phyloP scores from a whole-genome alignment of 1,140 invertebrate species.

The Papilio polytes region DNA sequence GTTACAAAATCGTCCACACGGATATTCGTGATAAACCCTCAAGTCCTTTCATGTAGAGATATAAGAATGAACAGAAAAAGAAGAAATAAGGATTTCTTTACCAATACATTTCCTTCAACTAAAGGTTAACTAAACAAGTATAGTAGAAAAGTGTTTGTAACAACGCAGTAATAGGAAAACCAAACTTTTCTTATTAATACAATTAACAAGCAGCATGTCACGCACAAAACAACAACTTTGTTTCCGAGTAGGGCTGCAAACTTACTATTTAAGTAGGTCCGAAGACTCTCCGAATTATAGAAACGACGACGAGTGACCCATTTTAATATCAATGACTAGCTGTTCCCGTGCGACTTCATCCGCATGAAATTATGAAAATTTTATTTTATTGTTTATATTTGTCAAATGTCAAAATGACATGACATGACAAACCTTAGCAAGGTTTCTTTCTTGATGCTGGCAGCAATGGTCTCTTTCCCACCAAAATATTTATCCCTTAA shows the following conservation, averaged over 20 bases:
- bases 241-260: background rate
- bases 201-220: background rate
- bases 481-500: no score
- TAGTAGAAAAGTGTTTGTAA: background rate
- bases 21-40: background rate
- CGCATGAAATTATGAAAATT: no score
- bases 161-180: background rate
- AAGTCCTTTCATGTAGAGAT: no score
- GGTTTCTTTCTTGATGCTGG: no score
- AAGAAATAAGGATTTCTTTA: background rate
- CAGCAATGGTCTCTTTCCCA: no score
- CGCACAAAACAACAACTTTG: conserved; percentile 24
- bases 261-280: background rate
- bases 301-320: background rate
- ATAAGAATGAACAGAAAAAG: no score
- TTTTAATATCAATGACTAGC: no score
- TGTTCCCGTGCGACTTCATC: no score
- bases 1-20: no score
- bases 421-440: no score
- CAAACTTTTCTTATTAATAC: conserved; percentile 16
- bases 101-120: background rate
- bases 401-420: no score
- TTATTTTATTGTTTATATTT: no score
- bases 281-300: background rate
- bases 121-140: background rate